Evolutionary conservation across 2,888 invertebrate species (phyloP).

Genomic region (Leptothorax acervorum): DNA sequence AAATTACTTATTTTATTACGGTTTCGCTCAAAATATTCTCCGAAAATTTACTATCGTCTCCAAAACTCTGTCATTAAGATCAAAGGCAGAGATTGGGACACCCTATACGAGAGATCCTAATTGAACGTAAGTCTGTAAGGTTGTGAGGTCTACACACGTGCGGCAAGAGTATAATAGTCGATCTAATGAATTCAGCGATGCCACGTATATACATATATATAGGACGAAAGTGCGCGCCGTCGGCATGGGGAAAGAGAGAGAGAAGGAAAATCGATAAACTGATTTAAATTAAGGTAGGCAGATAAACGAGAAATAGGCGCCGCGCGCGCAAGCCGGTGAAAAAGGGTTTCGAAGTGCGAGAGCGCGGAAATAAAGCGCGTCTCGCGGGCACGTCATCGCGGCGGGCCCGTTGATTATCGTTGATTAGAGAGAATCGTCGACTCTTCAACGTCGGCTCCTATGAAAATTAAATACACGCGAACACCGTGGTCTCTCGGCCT

Average conservation of each 20-base stretch:
- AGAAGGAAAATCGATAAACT: constrained; percentile 40
- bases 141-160: constrained; percentile 25
- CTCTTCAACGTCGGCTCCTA: constrained; percentile 62
- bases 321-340: background rate
- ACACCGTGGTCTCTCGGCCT: constrained; percentile 3
- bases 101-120: constrained; percentile 2
- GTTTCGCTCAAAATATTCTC: background rate
- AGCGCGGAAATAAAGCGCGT: constrained; percentile 39
- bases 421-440: constrained; percentile 69
- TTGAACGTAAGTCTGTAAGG: constrained; percentile 2
- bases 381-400: constrained; percentile 38
- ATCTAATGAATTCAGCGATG: constrained; percentile 12
- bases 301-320: constrained; percentile 34
- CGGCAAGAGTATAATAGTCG: constrained; percentile 19
- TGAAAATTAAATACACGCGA: constrained; percentile 66
- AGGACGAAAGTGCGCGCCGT: constrained; percentile 11
- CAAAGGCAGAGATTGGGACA: background rate
- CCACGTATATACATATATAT: background rate
- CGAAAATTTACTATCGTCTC: background rate
- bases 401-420: constrained; percentile 69
- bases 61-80: constrained; percentile 1
- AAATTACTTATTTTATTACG: background rate
- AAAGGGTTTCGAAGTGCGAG: constrained; percentile 24
- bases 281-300: constrained; percentile 41
- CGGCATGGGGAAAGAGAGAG: background rate